phyloP scores from a whole-genome alignment of 2,797 vertebrate species.

The Sebastes goodei region DNA sequence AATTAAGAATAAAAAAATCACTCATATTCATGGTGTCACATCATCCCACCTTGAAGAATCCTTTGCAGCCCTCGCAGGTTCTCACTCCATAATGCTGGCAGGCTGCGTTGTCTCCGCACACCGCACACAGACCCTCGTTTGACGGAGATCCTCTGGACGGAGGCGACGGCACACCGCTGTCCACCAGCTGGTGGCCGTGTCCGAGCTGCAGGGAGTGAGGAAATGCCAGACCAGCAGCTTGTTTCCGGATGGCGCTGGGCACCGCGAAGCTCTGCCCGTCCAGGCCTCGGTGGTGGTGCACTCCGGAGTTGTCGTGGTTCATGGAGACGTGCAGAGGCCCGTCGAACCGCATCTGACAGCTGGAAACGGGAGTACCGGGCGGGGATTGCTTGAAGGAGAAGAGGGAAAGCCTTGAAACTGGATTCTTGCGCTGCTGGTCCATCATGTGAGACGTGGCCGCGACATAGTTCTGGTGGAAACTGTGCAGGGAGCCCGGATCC shows the following conservation, averaged over 20 bases:
- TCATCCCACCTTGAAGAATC: constrained; percentile 93
- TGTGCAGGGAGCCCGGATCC: constrained; percentile 96
- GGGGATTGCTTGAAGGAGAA: constrained; percentile 99
- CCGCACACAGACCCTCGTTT: constrained; percentile 96
- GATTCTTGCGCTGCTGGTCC: constrained; percentile 95
- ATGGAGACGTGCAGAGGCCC: constrained; percentile 95
- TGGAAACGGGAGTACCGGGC: constrained; percentile 95
- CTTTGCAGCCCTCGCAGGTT: constrained; percentile 98
- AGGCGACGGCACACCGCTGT: constrained; percentile 95
- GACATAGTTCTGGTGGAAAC: constrained; percentile 98
- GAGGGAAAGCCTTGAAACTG: constrained; percentile 94
- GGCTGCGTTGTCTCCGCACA: constrained; percentile 97
- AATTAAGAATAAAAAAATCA: neutral
- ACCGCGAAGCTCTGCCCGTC: constrained; percentile 94
- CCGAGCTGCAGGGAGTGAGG: constrained; percentile 93
- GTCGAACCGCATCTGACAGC: constrained; percentile 99
- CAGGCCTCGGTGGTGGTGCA: constrained; percentile 86
- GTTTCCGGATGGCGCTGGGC: constrained; percentile 92
- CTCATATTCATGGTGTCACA: constrained; percentile 13
- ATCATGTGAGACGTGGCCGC: constrained; percentile 93
- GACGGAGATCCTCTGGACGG: constrained; percentile 95
- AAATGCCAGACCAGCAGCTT: constrained; percentile 90
- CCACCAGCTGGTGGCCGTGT: constrained; percentile 94
- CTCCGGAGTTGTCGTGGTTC: constrained; percentile 89
- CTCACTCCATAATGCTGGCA: constrained; percentile 98